These are phyloP conservation scores for Colaptes auratus DNA, from an alignment of 2,113 vertebrate species.

Conservation along the genomic window DNA sequence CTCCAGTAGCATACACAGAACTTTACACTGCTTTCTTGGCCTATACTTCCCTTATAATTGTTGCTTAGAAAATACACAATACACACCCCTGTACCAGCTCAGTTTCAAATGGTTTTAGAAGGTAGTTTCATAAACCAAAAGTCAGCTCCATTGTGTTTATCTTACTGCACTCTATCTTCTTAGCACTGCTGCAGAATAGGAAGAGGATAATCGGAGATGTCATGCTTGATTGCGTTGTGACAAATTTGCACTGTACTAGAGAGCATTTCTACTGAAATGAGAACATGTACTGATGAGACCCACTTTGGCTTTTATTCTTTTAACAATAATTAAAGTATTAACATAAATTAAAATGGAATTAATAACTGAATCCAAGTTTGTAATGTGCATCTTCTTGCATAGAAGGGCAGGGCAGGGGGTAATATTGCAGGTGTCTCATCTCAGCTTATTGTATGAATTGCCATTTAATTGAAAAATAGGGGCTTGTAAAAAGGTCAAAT, in stretches of 20 bases:
- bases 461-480: background rate
- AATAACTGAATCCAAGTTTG: background rate
- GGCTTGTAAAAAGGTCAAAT: background rate
- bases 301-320: background rate
- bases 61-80: background rate
- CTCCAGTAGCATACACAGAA: background rate
- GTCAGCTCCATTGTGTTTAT: background rate
- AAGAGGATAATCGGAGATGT: slow-evolving; percentile 5
- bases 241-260: slow-evolving; percentile 15
- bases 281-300: background rate
- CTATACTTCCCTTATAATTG: background rate
- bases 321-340: background rate
- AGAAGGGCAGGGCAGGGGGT: background rate
- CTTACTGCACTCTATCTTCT: background rate
- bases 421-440: background rate
- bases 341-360: background rate
- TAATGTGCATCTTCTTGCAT: background rate
- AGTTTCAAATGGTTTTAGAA: background rate
- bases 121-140: background rate
- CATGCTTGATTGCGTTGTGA: slow-evolving; percentile 20
- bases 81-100: background rate
- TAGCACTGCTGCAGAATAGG: background rate
- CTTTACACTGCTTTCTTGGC: background rate
- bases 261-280: background rate
- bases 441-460: background rate